These are phyloP conservation scores for Zosterops japonicus DNA, from an alignment of 2,113 vertebrate species.

Conservation along the genomic window DNA sequence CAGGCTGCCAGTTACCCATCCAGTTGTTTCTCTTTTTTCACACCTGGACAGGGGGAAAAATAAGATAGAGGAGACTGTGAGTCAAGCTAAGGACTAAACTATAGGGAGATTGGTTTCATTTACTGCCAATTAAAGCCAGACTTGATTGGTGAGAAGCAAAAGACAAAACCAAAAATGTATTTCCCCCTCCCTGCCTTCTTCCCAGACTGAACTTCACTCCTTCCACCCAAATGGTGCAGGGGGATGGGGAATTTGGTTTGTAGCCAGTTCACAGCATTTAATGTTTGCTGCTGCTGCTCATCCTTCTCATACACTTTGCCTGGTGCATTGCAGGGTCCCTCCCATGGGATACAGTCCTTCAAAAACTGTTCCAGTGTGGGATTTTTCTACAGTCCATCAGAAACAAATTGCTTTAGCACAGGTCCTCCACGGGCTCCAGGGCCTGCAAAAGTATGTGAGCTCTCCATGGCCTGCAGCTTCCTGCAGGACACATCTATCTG, in stretches of 20 bases:
- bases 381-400: not conserved
- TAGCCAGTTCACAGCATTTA: not conserved
- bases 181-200: not conserved
- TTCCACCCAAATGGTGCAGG: not conserved
- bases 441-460: not conserved
- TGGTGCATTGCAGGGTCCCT: not conserved
- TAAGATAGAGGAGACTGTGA: not conserved
- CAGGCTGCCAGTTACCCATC: not conserved
- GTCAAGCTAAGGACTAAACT: not conserved
- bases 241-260: not conserved
- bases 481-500: not conserved
- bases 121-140: not conserved
- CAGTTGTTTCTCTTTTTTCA: not conserved
- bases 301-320: not conserved
- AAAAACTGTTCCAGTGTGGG: not conserved
- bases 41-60: fast-evolving
- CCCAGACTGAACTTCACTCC: not conserved
- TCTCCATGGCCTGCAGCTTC: not conserved
- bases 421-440: not conserved
- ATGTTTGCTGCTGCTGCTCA: fast-evolving
- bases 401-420: not conserved
- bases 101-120: not conserved
- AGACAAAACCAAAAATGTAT: not conserved
- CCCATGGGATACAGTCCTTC: not conserved
- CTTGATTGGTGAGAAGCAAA: not conserved